These are phyloP conservation scores for Halcyon chelicuti DNA, from an alignment of 2,797 vertebrate species.

Conservation along the genomic window DNA sequence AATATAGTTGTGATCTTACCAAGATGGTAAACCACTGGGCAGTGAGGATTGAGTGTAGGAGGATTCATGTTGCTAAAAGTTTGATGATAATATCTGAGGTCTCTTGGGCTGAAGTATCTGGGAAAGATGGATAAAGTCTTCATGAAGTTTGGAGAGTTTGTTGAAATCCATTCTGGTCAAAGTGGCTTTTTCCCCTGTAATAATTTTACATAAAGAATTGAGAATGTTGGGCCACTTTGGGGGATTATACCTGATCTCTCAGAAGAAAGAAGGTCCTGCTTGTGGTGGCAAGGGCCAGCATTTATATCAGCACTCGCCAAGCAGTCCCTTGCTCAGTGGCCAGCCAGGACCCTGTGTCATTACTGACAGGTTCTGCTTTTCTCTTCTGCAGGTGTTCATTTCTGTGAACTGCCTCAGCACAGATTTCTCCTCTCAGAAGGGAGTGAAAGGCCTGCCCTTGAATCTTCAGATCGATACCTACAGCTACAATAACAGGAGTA, in stretches of 20 bases:
- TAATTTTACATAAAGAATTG: not conserved
- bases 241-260: not conserved
- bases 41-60: not conserved
- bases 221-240: not conserved
- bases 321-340: not conserved
- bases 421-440: conserved; percentile 98
- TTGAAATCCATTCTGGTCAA: not conserved
- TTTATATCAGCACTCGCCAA: rapidly evolving
- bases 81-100: not conserved
- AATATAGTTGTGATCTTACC: not conserved
- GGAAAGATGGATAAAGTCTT: not conserved
- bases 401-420: conserved; percentile 99
- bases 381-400: conserved; percentile 90
- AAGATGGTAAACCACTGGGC: not conserved
- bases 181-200: not conserved
- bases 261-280: not conserved
- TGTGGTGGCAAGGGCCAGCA: not conserved
- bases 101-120: not conserved
- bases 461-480: conserved; percentile 98
- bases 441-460: conserved; percentile 95
- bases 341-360: not conserved
- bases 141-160: not conserved
- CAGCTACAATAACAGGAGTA: conserved; percentile 98
- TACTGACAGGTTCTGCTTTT: not conserved
- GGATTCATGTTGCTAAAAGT: not conserved